phyloP scores from a whole-genome alignment of 2,797 vertebrate genomes.

The Cephalopachus bancanus region DNA sequence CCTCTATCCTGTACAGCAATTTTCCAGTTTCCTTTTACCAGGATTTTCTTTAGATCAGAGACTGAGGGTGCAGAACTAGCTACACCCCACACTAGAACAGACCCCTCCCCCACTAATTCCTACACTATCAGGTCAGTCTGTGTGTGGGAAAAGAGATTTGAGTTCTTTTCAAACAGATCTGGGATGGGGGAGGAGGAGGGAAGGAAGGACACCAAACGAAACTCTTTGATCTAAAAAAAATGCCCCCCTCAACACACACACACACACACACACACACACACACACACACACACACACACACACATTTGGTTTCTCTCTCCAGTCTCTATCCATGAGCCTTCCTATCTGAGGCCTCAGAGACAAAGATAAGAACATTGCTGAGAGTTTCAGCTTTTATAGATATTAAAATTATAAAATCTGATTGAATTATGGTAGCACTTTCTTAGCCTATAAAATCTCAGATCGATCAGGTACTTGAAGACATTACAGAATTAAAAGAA shows the following conservation, averaged over 20 bases:
- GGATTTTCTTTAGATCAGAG: slow-evolving; percentile 53
- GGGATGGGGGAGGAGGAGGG: slow-evolving; percentile 37
- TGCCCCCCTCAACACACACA: background rate
- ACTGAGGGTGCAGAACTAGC: background rate
- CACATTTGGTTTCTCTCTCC: slow-evolving; percentile 63
- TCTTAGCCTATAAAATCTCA: background rate
- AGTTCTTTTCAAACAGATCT: slow-evolving; percentile 76
- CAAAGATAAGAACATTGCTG: slow-evolving; percentile 30
- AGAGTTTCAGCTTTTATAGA: background rate
- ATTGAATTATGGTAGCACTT: background rate
- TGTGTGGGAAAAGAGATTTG: slow-evolving; percentile 74
- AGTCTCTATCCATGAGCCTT: background rate
- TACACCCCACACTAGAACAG: background rate
- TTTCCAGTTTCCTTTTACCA: background rate
- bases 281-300: background rate
- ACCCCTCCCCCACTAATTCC: slow-evolving; percentile 68
- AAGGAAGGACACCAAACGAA: slow-evolving; percentile 77
- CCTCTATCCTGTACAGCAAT: background rate
- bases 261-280: background rate
- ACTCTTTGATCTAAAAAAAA: slow-evolving; percentile 78
- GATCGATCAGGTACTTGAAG: background rate
- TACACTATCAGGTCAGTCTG: slow-evolving; percentile 56
- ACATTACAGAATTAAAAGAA: background rate
- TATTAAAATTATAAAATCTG: background rate
- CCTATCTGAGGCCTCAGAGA: slow-evolving; percentile 42